These are phyloP conservation scores for Holocentrus rufus DNA, from an alignment of 2,797 vertebrate species.

Conservation along the genomic window DNA sequence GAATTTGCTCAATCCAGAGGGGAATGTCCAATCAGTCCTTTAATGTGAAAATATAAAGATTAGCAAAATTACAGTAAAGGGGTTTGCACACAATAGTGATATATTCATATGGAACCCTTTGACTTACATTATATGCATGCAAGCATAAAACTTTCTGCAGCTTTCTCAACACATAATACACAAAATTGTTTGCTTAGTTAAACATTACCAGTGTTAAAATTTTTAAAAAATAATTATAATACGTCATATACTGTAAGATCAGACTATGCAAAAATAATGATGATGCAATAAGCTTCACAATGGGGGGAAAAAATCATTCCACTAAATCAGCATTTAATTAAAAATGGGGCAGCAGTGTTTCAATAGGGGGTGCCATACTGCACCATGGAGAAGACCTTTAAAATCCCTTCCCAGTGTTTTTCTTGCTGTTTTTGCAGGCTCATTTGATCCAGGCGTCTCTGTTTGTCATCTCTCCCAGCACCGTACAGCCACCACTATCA, in stretches of 20 bases:
- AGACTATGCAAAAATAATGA: background rate
- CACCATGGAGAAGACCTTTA: background rate
- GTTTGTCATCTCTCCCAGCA: conserved; percentile 88
- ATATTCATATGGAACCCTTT: no score
- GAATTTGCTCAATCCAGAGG: no score
- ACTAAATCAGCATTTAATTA: no score
- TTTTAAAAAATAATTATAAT: background rate
- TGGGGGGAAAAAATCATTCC: no score
- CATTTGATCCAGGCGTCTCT: conserved; percentile 78
- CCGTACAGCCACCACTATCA: conserved; percentile 84
- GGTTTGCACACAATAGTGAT: no score
- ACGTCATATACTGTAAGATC: background rate
- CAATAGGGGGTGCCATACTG: background rate
- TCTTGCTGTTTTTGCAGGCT: conserved; percentile 26
- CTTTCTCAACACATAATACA: no score
- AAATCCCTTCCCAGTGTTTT: conserved; percentile 12
- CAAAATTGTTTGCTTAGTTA: no score
- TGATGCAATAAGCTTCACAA: background rate
- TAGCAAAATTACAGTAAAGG: no score
- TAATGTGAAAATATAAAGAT: no score
- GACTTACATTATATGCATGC: no score
- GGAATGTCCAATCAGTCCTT: no score
- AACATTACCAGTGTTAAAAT: background rate
- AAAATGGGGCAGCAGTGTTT: background rate
- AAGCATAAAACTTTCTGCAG: no score